Evolutionary conservation across 2,888 invertebrate species (phyloP), one percentile per base, ranked within the genome.

Genomic region (Drosophila neonasuta): DNA sequence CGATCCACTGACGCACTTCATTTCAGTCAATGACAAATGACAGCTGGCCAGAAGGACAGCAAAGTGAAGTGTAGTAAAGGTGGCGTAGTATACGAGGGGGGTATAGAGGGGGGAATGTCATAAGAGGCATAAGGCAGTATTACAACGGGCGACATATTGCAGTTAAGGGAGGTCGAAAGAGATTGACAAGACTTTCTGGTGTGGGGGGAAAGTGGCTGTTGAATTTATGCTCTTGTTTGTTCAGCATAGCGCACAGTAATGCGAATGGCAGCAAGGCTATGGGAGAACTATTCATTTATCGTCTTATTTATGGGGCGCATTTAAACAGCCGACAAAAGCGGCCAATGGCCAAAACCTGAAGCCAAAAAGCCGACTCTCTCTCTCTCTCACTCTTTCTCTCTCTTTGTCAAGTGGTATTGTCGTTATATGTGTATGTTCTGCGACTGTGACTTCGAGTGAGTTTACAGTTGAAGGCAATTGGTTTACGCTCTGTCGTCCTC

Each of bases 191-290:
- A 32, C 20, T 10, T 17, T 20, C 8, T 15, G 11, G 13, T 6
- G 46, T 13, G 24, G 15, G 15, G 15, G 36, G n/a, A 10, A 4
- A 17, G 20, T 32, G 11, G 39, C 10, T 48, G 17, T 39, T 55
- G 77, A 80, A 83, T 83, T 85, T 85, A 83, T 83, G 80, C 79
- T 64, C 83, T 84, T 83, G 83, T 83, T 83, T 83, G 85, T 80
- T 67, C 69, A 63, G 58, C 56, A 57, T 48, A 62, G 66, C 60
- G 66, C 63, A 67, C 50, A 49, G 75, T 50, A 66, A 57, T 65
- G 56, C 34, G 51, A 61, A 61, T 62, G 55, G 41, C 55, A n/a
- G 6, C 9, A 11, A 29, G 45, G 20, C 6, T 24, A 20, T 5
- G 1, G 58, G 48, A 54, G 56, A 76, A 72, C 79, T 82, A 84